Evolutionary conservation across 2,113 vertebrate genomes (phyloP), one percentile per base, ranked within the genome.

Genomic region (Aegotheles bennettii): DNA sequence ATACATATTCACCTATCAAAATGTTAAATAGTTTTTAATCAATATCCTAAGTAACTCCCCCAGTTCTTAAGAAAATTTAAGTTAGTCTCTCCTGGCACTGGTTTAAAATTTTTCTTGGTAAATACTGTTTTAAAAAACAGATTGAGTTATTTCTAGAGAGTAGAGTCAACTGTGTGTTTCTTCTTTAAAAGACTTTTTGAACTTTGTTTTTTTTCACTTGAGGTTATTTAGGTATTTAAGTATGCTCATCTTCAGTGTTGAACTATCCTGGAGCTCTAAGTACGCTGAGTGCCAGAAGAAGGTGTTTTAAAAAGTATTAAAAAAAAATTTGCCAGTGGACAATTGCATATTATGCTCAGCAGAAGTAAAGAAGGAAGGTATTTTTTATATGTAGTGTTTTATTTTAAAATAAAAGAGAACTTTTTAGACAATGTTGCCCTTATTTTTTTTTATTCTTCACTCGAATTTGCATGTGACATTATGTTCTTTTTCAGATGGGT

Each of bases 301-400:
- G 53, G 42, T 88, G 76, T 92, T 90, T 75, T 53, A 71, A 90
- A 87, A 75, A 70, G 9, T 68, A 48, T 35, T 43, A 51, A 2
- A 50, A 89, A 95, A 86, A 93, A 92, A 73, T 15, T 35, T 78
- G 7, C 60, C 80, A 50, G 87, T n/a, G 70, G n/a, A 63, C 7
- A 71, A 71, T 61, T 83, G 40, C 18, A 20, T 78, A 38, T 54
- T 23, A 23, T 64, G 57, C 9, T 97, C 78, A 84, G 94, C 83
- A 95, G 45, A 96, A 96, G 43, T 51, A 71, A 85, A 90, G 36
- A 91, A 84, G 13, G 28, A 93, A 92, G 35, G 70, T 60, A 48
- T 77, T 73, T 96, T 97, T 88, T 64, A 59, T 60, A 26, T 38
- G 54, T 51, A 48, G 57, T 57, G 24, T 16, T 69, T 70, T 93